Evolutionary conservation across 2,888 invertebrate species (phyloP), one percentile per base, ranked within the genome.

Genomic region (Pelosia muscerda): DNA sequence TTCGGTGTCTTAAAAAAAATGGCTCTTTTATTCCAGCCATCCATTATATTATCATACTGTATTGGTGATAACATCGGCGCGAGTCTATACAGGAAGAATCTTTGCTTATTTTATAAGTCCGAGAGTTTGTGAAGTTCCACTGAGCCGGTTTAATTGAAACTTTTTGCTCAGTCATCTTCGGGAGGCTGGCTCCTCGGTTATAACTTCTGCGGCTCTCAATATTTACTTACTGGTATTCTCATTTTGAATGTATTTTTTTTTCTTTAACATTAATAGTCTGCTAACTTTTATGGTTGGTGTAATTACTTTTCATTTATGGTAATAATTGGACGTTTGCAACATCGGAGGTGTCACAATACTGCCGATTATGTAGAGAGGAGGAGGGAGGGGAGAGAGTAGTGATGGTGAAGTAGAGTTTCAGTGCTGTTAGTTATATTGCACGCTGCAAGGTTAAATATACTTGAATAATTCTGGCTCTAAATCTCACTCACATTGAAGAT

Each of bases 101-200:
- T 49, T 49, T n/a, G 49, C 49, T 42, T 42, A 49, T 49, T n/a
- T 56, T 63, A 34, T 55, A 57, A 57, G 64, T 57, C 15, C 42
- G 23, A 26, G 28, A n/a, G 42, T 64, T 63, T 28, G 10, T 57
- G 0, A n/a, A 28, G 28, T 49, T 25, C 22, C 64, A 64, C 28
- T 64, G 57, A 49, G 26, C 57, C 42, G 57, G 10, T 64, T 60
- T 76, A 23, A 25, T 67, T 57, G 31, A 23, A 69, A 58, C 67
- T 56, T 59, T 54, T 28, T 63, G 63, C 63, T 58, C 55, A 65
- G 13, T 62, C 65, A 63, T 61, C 28, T 55, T 65, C 31, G n/a
- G 25, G 58, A 8, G 58, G n/a, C 19, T n/a, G 58, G 61, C 23
- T 34, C 63, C 38, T 63, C 56, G 56, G 34, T 31, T 63, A 63